Conservation (phyloP, 2,113 vertebrate species). For the Indicator indicator region DNA sequence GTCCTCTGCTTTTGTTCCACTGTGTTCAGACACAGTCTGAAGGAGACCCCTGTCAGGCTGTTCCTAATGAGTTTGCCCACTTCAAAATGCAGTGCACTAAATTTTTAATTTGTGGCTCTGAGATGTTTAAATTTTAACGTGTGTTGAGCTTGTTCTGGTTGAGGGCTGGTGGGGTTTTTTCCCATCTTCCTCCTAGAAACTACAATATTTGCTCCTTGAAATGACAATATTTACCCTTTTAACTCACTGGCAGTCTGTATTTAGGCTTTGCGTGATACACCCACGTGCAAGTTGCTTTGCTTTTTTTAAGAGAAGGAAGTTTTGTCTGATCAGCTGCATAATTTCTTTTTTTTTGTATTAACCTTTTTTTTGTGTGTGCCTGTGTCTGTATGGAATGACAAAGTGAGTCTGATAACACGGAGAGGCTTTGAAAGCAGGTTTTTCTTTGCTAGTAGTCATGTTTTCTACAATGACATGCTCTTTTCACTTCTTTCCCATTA, state of each 20-base stretch:
- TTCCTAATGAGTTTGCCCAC: conserved; percentile 15
- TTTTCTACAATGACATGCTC: background rate
- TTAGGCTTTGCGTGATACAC: background rate
- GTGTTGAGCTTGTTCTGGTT: background rate
- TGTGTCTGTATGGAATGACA: background rate
- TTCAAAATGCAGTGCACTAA: conserved; percentile 33
- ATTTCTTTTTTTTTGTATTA: background rate
- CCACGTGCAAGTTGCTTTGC: background rate
- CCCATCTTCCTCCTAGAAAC: background rate
- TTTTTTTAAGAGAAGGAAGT: background rate
- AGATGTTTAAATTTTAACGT: conserved; percentile 60
- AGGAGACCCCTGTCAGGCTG: conserved; percentile 5
- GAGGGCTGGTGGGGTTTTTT: background rate
- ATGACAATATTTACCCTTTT: conserved; percentile 22
- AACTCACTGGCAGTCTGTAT: background rate
- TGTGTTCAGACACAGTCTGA: background rate
- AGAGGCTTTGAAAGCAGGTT: background rate
- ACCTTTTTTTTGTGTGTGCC: background rate
- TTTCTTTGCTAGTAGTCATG: background rate
- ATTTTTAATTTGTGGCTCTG: background rate
- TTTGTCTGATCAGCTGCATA: background rate
- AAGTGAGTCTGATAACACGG: background rate
- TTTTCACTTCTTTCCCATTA: background rate
- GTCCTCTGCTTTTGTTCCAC: background rate
- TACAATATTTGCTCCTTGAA: conserved; percentile 40